phyloP scores from a whole-genome alignment of 2,113 vertebrate genomes.

The Seriola quinqueradiata region DNA sequence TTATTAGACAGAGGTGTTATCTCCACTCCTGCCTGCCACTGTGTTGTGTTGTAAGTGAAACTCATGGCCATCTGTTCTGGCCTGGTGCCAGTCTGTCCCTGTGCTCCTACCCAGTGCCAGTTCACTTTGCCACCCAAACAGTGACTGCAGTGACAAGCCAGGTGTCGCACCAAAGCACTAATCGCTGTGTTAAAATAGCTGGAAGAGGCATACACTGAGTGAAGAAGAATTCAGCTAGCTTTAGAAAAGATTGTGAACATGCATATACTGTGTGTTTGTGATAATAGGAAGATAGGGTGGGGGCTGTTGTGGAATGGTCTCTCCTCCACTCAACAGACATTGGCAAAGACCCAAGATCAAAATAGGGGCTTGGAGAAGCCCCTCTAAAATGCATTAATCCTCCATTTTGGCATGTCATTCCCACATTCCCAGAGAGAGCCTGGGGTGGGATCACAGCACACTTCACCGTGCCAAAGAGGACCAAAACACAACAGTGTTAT shows the following conservation, averaged over 20 bases:
- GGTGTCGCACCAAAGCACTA: constrained; percentile 48
- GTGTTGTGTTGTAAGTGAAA: constrained; percentile 64
- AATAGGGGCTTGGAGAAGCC: constrained; percentile 32
- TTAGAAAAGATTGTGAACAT: constrained; percentile 7
- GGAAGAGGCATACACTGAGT: not conserved
- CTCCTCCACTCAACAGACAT: not conserved
- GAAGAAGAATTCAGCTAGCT: constrained; percentile 10
- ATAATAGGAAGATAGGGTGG: not conserved
- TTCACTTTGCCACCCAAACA: constrained; percentile 58
- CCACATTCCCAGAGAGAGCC: constrained; percentile 47
- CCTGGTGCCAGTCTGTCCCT: constrained; percentile 49
- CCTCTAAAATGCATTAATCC: constrained; percentile 51
- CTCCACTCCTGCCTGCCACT: constrained; percentile 49
- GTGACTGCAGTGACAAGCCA: constrained; percentile 44
- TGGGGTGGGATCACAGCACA: constrained; percentile 20
- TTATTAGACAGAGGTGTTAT: constrained; percentile 71
- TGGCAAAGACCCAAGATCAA: constrained; percentile 33
- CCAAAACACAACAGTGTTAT: constrained; percentile 59
- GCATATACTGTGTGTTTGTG: not conserved
- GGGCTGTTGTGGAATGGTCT: constrained; percentile 1
- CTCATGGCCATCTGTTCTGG: constrained; percentile 67
- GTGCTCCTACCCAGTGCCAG: constrained; percentile 39
- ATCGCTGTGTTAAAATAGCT: constrained; percentile 34
- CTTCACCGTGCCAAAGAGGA: constrained; percentile 43
- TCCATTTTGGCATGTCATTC: constrained; percentile 39